Evolutionary conservation across 92 coral and sea anemone genomes (phyloP).

Genomic region (Paramuricea clavata): DNA sequence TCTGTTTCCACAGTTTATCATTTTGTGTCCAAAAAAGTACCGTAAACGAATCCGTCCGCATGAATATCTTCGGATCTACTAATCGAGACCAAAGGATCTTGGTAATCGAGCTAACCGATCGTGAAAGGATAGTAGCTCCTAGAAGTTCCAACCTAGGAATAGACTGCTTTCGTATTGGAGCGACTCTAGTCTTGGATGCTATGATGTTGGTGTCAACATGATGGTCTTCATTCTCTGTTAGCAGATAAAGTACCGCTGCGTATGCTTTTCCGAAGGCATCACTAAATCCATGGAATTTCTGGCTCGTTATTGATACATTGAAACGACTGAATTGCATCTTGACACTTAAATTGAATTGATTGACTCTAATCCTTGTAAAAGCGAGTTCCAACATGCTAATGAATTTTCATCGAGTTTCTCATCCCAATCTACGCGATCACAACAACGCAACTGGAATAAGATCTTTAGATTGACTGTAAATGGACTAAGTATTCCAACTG

Average conservation of each 20-base stretch:
- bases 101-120: background rate
- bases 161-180: slow-evolving; percentile 21
- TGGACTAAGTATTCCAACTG: slow-evolving; percentile 67
- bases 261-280: slow-evolving; percentile 26
- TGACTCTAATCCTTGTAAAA: background rate
- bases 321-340: background rate
- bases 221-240: slow-evolving; percentile 31
- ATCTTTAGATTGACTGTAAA: slow-evolving; percentile 49
- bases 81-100: background rate
- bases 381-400: background rate
- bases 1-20: background rate
- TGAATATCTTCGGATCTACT: background rate
- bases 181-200: slow-evolving; percentile 35
- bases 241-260: slow-evolving; percentile 38
- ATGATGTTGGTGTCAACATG: background rate
- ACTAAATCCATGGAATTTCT: slow-evolving; percentile 6
- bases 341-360: background rate
- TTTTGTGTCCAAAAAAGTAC: slow-evolving; percentile 18
- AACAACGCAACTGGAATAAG: slow-evolving; percentile 53
- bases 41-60: slow-evolving; percentile 35
- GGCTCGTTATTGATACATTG: background rate
- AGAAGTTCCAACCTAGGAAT: slow-evolving; percentile 51
- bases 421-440: slow-evolving; percentile 54
- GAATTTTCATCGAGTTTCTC: background rate
- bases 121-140: slow-evolving; percentile 19